Base-by-base conservation (phyloP, 2,113 vertebrate species). In the Beaufortia kweichowensis region DNA sequence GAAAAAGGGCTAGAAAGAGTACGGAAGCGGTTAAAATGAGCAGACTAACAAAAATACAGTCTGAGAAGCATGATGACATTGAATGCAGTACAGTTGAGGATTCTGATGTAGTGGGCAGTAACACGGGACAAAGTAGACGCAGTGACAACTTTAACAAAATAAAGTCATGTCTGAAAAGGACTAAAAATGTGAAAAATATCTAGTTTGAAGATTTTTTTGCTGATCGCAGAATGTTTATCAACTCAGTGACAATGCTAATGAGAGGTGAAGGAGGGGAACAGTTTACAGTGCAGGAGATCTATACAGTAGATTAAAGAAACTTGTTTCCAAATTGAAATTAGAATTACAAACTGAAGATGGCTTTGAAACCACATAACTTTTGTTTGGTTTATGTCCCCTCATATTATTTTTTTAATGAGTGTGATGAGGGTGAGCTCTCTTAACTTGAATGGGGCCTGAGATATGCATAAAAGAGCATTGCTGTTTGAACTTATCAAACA, bases 311-410 rank as follows among this genome's bases (percentile, higher is more conserved):
- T 6, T 59, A 12, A 59, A 29, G 24, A 59, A 59, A 59, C 56
- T 59, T 29, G 24, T 59, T 59, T 59, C 56, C 56, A 59, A 59
- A 17, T 2, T 59, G 1, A 59, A 28, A 17, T 59, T 59, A 17
- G 56, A 59, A 59, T 4, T 28, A 29, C 56, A 59, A 59, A 59
- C 14, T 28, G 56, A 59, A 17, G 56, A 59, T 59, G 56, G 56
- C 0, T 59, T 59, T 17, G 56, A 59, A 59, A 59, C 56, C 56
- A 28, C 56, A 26, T 59, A 59, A 59, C 12, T 11, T 15, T 5
- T 59, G 12, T 59, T 59, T 28, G n/a, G n/a, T n/a, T n/a, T n/a
- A n/a, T n/a, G n/a, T n/a, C n/a, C n/a, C n/a, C n/a, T n/a, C n/a
- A n/a, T n/a, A n/a, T n/a, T n/a, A n/a, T n/a, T n/a, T n/a, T n/a